Conservation (phyloP, 2,113 vertebrate genomes). For the Okapia johnstoni region DNA sequence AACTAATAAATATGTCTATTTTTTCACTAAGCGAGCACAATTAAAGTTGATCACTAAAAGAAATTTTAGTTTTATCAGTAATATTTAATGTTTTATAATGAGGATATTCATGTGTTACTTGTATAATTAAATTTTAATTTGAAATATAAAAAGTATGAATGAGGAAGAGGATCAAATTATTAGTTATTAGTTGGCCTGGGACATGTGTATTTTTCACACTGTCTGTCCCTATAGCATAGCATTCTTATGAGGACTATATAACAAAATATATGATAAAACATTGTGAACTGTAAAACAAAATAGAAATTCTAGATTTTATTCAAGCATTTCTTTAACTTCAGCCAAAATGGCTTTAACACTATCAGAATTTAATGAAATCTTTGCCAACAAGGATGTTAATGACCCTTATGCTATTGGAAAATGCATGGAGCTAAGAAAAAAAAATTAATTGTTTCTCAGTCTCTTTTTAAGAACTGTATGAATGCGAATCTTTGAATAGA, state of each 20-base stretch:
- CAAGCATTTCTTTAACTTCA: not conserved
- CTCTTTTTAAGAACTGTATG: not conserved
- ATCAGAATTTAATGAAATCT: not conserved
- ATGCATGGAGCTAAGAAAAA: not conserved
- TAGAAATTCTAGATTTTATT: conserved; percentile 20
- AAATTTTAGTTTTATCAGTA: conserved; percentile 4
- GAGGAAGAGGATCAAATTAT: not conserved
- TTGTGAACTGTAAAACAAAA: not conserved
- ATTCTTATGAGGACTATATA: not conserved
- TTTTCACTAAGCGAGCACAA: not conserved
- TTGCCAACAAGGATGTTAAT: conserved; percentile 16
- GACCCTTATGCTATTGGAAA: not conserved
- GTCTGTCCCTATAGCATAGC: not conserved
- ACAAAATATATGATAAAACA: not conserved
- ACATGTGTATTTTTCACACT: not conserved
- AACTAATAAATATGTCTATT: not conserved
- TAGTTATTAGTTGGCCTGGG: not conserved
- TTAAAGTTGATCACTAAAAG: not conserved
- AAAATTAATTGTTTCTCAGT: not conserved
- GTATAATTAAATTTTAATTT: conserved; percentile 41
- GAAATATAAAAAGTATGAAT: not conserved
- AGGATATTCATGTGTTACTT: not conserved
- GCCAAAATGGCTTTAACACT: not conserved
- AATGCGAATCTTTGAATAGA: not conserved
- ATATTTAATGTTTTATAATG: not conserved